A percentile compares a stretch with the other conserved stretches of the same genome.
phyloP scores from a whole-genome alignment of 2,113 vertebrate genomes.

The Mohoua ochrocephala region DNA sequence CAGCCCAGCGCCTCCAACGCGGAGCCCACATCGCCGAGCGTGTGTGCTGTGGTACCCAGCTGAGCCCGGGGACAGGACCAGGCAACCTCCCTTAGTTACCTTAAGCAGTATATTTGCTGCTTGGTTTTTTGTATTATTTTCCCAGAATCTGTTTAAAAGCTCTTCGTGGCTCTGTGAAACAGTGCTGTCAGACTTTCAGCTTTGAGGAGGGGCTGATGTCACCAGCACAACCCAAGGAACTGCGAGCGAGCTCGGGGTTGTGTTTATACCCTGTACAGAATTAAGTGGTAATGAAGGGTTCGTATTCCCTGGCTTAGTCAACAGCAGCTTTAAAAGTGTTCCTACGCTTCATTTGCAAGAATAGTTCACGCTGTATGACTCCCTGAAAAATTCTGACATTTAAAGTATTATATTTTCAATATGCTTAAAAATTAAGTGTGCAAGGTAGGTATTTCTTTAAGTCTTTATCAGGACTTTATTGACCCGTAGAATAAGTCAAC shows the following conservation, averaged over 20 bases:
- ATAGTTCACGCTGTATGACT: not conserved
- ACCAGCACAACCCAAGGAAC: not conserved
- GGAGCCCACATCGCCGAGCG: conserved; percentile 55
- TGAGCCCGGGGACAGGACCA: not conserved
- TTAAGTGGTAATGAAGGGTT: not conserved
- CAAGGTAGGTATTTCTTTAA: not conserved
- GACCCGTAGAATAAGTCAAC: not conserved
- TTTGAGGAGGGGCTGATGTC: not conserved
- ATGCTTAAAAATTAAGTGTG: not conserved
- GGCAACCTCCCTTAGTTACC: not conserved
- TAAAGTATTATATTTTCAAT: not conserved
- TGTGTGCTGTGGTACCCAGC: conserved; percentile 43
- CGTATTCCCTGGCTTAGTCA: not conserved
- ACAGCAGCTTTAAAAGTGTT: not conserved
- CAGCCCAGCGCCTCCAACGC: conserved; percentile 56
- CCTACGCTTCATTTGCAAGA: not conserved
- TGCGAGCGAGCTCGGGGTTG: not conserved
- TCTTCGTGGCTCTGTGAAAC: not conserved
- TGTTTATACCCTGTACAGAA: not conserved
- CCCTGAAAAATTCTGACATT: not conserved
- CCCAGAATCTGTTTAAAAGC: not conserved
- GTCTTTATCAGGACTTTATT: not conserved
- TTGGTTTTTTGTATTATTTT: not conserved
- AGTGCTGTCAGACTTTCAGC: not conserved
- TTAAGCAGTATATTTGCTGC: not conserved